These are phyloP conservation scores for Bryconaethiops microstoma DNA, from an alignment of 2,797 vertebrate species.

Conservation along the genomic window DNA sequence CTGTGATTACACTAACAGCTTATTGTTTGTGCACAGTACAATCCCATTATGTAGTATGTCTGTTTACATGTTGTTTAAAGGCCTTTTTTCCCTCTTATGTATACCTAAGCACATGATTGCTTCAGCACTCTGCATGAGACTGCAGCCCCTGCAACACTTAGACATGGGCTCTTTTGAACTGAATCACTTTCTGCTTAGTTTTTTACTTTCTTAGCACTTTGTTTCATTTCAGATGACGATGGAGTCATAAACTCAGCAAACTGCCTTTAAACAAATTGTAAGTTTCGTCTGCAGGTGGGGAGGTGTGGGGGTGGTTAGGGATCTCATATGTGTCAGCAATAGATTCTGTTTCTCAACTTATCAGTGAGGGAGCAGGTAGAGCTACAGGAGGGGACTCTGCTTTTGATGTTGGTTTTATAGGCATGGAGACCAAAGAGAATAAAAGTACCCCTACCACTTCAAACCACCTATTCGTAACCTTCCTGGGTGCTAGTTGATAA, in stretches of 20 bases:
- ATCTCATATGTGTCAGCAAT: slow-evolving; percentile 21
- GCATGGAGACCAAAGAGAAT: slow-evolving; percentile 19
- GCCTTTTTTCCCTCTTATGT: slow-evolving; percentile 31
- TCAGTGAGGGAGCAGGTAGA: slow-evolving; percentile 57
- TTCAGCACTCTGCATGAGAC: not conserved
- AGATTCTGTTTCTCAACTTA: slow-evolving; percentile 68
- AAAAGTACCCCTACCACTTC: slow-evolving; percentile 22
- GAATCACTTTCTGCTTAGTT: not conserved
- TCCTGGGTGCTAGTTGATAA: not conserved
- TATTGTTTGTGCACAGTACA: slow-evolving; percentile 81
- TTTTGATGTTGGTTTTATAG: slow-evolving; percentile 38
- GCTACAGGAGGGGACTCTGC: not conserved
- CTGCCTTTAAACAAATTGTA: not conserved
- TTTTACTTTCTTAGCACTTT: not conserved
- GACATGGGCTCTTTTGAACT: not conserved
- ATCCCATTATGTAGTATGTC: slow-evolving; percentile 77
- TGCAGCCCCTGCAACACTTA: too few relatives aligned
- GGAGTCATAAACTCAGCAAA: not conserved
- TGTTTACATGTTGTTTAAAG: slow-evolving; percentile 78
- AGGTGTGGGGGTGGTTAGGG: slow-evolving; percentile 32
- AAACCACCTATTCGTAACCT: slow-evolving; percentile 2
- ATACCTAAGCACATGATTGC: not conserved
- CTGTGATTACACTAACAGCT: slow-evolving; percentile 78
- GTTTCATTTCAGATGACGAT: not conserved
- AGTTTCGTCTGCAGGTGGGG: not conserved